A percentile compares a stretch with the other conserved stretches of the same genome.
Evolutionary conservation across 2,113 vertebrate species (phyloP).

Genomic region (Percopsis transmontana): DNA sequence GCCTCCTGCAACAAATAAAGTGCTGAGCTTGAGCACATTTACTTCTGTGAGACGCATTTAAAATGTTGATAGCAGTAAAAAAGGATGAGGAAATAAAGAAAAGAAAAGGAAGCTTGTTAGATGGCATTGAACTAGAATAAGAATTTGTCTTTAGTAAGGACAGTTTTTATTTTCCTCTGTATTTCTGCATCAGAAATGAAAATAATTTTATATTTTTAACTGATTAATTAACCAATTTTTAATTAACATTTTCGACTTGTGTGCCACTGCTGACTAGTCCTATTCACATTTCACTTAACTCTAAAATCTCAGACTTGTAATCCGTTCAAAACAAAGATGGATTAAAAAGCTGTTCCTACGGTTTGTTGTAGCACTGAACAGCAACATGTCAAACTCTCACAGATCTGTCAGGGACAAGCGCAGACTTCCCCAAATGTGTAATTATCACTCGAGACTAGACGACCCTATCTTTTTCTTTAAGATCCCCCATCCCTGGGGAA

Average conservation of each 20-base stretch:
- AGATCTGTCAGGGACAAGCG: background rate
- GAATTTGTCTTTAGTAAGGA: conserved; percentile 6
- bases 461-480: conserved; percentile 15
- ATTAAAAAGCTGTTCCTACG: too few relatives aligned
- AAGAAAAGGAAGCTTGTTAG: conserved; percentile 8
- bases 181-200: too few relatives aligned
- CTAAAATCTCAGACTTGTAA: too few relatives aligned
- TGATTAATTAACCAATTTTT: too few relatives aligned
- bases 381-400: background rate
- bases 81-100: too few relatives aligned
- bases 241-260: too few relatives aligned
- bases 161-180: background rate
- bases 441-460: conserved; percentile 18
- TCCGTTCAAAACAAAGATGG: too few relatives aligned
- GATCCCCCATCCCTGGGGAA: conserved; percentile 16
- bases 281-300: too few relatives aligned
- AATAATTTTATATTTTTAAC: too few relatives aligned
- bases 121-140: background rate
- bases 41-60: conserved; percentile 8
- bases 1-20: conserved; percentile 41
- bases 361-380: too few relatives aligned
- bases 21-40: conserved; percentile 21
- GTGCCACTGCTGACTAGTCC: too few relatives aligned
- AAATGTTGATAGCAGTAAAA: conserved; percentile 5
- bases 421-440: conserved; percentile 16